Percentiles rank a stretch among this genome's conserved stretches.
phyloP scores from a whole-genome alignment of 2,113 vertebrate genomes.

The Callospermophilus lateralis region DNA sequence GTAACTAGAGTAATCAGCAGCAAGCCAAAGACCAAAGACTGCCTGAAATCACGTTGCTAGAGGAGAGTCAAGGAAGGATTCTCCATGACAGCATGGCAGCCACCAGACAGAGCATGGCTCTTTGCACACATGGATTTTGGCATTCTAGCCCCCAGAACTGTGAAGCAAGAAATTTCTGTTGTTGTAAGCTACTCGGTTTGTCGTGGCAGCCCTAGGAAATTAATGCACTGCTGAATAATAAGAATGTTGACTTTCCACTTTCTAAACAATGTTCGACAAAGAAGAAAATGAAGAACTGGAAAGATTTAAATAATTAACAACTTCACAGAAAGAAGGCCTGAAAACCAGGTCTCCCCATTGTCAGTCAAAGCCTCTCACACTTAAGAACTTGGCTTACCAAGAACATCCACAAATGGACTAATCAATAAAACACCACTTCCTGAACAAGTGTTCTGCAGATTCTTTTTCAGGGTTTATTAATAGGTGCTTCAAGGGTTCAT shows the following conservation, averaged over 20 bases:
- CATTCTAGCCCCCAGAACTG: background rate
- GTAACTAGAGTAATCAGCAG: background rate
- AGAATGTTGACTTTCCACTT: background rate
- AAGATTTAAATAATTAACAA: background rate
- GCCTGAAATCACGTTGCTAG: background rate
- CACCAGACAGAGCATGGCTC: background rate
- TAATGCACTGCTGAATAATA: background rate
- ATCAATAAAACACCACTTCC: background rate
- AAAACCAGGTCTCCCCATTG: background rate
- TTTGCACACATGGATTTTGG: fast-evolving
- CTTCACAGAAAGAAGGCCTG: background rate
- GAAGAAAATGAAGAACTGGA: background rate
- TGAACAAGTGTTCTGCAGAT: background rate
- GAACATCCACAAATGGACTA: background rate
- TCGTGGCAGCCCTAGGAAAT: background rate
- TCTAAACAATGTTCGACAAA: constrained; percentile 32
- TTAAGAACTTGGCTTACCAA: background rate
- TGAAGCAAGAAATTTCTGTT: background rate
- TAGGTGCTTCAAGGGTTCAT: background rate
- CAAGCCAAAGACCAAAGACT: background rate
- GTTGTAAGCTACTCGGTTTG: background rate
- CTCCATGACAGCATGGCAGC: background rate
- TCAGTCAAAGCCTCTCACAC: background rate
- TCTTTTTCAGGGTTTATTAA: background rate
- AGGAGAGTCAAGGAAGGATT: background rate